Conservation (phyloP, 2,113 vertebrate species). For the Salvelinus namaycush region DNA sequence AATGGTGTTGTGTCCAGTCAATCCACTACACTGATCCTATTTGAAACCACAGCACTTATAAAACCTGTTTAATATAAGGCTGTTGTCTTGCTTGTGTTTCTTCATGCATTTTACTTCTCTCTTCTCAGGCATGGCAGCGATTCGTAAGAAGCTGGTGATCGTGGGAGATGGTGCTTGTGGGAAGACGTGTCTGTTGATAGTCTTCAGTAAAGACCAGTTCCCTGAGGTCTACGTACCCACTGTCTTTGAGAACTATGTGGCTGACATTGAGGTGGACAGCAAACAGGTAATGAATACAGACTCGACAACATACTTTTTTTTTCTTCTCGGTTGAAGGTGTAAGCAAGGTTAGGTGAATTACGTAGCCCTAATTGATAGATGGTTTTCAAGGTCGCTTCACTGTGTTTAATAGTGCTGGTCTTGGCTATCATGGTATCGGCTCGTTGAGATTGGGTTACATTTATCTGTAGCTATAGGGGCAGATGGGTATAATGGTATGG, state of each 20-base stretch:
- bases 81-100: neutral
- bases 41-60: neutral
- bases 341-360: neutral
- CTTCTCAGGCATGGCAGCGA: conserved; percentile 92
- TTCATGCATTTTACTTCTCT: neutral
- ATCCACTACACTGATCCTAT: neutral
- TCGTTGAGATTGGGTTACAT: neutral
- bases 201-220: conserved; percentile 99
- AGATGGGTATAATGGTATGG: no score
- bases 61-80: neutral
- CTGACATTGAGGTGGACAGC: conserved; percentile 96
- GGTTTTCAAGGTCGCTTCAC: neutral
- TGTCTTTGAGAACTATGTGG: conserved; percentile 98
- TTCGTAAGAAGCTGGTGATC: conserved; percentile 99
- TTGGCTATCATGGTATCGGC: neutral
- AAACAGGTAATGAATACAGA: conserved; percentile 82
- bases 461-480: no score
- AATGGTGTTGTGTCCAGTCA: neutral
- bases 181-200: conserved; percentile 98
- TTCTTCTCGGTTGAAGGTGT: neutral
- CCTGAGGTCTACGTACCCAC: conserved; percentile 98
- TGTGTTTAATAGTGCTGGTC: neutral
- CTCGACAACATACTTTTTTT: neutral
- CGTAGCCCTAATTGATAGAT: neutral
- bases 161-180: conserved; percentile 98